These are phyloP conservation scores for Zaprionus inermis DNA, from an alignment of 1,140 invertebrate genomes.

Conservation along the genomic window DNA sequence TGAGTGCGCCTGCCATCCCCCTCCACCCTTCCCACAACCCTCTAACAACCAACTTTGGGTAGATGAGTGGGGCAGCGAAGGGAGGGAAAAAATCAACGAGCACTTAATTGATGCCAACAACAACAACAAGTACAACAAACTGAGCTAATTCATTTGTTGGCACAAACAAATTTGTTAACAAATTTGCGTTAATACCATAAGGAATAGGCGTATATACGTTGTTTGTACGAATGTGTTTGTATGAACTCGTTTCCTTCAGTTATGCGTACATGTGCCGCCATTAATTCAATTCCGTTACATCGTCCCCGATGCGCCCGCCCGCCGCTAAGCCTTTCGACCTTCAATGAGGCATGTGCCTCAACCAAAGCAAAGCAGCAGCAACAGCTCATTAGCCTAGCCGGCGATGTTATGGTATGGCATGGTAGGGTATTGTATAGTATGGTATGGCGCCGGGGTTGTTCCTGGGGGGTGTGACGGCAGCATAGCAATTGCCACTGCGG, in stretches of 20 bases:
- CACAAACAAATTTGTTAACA: slow-evolving; percentile 82
- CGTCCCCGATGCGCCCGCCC: neutral
- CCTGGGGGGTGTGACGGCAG: too few species aligned
- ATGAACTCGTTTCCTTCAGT: slow-evolving; percentile 3
- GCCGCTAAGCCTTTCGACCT: slow-evolving; percentile 76
- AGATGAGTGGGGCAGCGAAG: too few species aligned
- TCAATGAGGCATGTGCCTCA: slow-evolving; percentile 78
- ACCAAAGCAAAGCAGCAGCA: slow-evolving; percentile 25
- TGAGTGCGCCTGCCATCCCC: neutral
- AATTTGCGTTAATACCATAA: slow-evolving; percentile 78
- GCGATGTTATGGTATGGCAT: too few species aligned
- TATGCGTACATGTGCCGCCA: slow-evolving; percentile 65
- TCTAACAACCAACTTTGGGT: too few species aligned
- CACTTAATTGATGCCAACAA: slow-evolving; percentile 65
- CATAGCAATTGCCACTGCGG: slow-evolving; percentile 56
- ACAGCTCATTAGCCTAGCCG: slow-evolving; percentile 71
- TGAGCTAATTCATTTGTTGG: slow-evolving; percentile 77
- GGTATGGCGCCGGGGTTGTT: too few species aligned
- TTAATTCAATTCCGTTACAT: slow-evolving; percentile 73
- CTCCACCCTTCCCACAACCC: too few species aligned
- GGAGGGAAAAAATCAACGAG: slow-evolving; percentile 47
- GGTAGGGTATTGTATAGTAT: too few species aligned
- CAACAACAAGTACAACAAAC: slow-evolving; percentile 19
- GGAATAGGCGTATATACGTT: slow-evolving; percentile 72
- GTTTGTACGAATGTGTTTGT: neutral